Evolutionary conservation across 2,888 invertebrate genomes (phyloP).

Genomic region (Eupithecia tripunctaria): DNA sequence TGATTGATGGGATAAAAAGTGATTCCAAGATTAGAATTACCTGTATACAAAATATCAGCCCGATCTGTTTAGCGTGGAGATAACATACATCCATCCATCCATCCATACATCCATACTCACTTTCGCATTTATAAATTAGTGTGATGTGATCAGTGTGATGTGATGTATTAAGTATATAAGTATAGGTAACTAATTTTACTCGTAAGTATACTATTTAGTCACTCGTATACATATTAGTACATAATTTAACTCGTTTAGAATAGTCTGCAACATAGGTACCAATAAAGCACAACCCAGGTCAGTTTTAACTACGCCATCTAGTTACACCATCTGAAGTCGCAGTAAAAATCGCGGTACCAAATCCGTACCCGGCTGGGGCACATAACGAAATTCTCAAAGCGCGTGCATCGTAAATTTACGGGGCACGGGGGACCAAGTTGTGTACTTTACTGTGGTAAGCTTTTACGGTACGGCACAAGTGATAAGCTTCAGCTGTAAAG

Average conservation of each 20-base stretch:
- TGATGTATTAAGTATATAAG: no score
- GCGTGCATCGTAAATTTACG: slow-evolving; percentile 77
- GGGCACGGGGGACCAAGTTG: slow-evolving; percentile 79
- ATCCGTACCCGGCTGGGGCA: slow-evolving; percentile 66
- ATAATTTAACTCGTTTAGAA: neutral
- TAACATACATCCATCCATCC: no score
- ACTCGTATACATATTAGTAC: neutral
- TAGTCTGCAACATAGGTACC: neutral
- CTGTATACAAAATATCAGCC: no score
- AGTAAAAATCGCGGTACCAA: slow-evolving; percentile 67
- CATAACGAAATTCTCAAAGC: slow-evolving; percentile 74
- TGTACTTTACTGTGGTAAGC: slow-evolving; percentile 80
- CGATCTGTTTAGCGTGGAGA: no score
- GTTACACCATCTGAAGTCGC: slow-evolving; percentile 22
- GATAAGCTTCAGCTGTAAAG: slow-evolving; percentile 43
- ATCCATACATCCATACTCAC: no score
- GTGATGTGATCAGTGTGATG: no score
- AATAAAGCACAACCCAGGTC: neutral
- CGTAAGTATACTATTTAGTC: no score
- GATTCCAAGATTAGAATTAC: no score
- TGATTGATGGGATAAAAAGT: no score
- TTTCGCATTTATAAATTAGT: no score
- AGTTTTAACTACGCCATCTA: slow-evolving; percentile 9
- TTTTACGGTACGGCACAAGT: slow-evolving; percentile 60
- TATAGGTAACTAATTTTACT: no score